Evolutionary conservation across 2,797 vertebrate species (phyloP).

Genomic region (Ctenosaura bakeri): DNA sequence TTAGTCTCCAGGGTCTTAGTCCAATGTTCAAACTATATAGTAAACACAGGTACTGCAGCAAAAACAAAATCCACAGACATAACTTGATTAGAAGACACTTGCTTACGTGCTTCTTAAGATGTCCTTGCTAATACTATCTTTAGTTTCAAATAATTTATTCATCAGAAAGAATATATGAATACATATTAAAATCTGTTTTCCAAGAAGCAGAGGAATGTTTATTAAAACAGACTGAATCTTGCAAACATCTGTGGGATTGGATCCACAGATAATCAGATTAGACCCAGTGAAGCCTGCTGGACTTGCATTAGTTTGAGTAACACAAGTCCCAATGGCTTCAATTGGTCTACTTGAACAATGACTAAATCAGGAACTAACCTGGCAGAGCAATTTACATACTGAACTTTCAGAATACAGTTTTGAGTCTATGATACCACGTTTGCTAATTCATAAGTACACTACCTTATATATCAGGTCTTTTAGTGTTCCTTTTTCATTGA

Average conservation of each 20-base stretch:
- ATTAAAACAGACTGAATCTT: not conserved
- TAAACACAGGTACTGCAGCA: not conserved
- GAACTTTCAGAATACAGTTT: not conserved
- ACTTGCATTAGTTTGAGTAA: not conserved
- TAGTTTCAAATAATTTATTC: not conserved
- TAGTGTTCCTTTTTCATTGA: slow-evolving; percentile 93
- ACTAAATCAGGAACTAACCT: not conserved
- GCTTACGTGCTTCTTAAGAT: not conserved
- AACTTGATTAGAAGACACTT: not conserved
- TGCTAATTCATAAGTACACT: slow-evolving; percentile 17
- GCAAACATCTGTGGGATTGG: not conserved
- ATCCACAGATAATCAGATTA: not conserved
- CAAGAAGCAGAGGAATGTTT: not conserved
- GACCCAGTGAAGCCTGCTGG: not conserved
- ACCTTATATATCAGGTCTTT: slow-evolving; percentile 98
- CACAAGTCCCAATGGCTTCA: not conserved
- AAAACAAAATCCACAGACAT: not conserved
- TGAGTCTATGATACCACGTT: not conserved
- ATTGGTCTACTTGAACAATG: not conserved
- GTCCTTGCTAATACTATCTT: not conserved
- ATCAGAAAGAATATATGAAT: not conserved
- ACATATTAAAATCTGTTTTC: not conserved
- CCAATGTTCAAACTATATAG: not conserved
- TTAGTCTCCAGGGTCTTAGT: too few species aligned
- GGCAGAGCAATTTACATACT: not conserved